Percentiles rank a stretch among this genome's conserved stretches.
phyloP scores from a whole-genome alignment of 1,140 invertebrate species.

The Campoletis sonorensis region DNA sequence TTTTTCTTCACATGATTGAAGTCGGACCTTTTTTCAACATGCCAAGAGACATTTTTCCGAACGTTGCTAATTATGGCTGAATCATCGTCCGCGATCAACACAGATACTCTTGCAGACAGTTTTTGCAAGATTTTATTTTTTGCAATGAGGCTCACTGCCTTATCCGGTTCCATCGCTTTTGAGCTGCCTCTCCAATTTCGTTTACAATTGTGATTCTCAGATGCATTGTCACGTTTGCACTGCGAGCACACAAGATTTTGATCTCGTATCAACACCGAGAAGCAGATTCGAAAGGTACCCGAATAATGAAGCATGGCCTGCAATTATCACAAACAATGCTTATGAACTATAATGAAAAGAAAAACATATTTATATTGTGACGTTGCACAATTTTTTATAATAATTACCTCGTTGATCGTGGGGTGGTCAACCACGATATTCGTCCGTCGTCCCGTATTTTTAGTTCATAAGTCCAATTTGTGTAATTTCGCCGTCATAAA shows the following conservation, averaged over 20 bases:
- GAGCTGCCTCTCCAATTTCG: constrained; percentile 49
- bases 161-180: constrained; percentile 52
- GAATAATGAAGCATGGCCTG: constrained; percentile 1
- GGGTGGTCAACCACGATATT: too few species aligned
- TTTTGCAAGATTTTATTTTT: constrained; percentile 49
- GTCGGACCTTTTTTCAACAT: constrained; percentile 9
- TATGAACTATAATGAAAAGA: too few species aligned
- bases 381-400: too few species aligned
- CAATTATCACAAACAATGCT: too few species aligned
- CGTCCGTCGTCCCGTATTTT: too few species aligned
- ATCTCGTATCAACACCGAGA: neutral
- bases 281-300: neutral
- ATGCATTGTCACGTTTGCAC: neutral
- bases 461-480: too few species aligned
- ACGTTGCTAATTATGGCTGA: constrained; percentile 12
- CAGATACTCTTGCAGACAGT: neutral
- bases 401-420: too few species aligned
- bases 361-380: too few species aligned
- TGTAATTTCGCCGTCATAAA: too few species aligned
- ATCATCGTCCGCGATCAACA: constrained; percentile 34
- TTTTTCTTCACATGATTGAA: constrained; percentile 23
- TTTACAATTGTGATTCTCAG: constrained; percentile 46
- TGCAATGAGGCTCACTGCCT: constrained; percentile 49
- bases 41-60: neutral
- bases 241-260: neutral